phyloP scores from a whole-genome alignment of 2,113 vertebrate species.

The Aldabrachelys gigantea region DNA sequence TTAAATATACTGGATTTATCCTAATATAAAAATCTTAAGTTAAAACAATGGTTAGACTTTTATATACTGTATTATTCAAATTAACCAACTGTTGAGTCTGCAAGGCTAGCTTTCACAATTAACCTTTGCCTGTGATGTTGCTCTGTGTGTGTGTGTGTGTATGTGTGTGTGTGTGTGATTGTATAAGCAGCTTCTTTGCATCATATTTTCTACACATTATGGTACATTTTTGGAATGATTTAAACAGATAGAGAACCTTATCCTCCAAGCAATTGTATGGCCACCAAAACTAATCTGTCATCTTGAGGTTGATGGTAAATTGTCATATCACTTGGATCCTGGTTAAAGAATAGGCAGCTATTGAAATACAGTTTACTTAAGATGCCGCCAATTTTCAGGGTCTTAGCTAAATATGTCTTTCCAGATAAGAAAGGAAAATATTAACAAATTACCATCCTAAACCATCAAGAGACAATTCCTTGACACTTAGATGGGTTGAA shows the following conservation, averaged over 20 bases:
- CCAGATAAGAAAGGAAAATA: not conserved
- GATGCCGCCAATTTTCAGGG: not conserved
- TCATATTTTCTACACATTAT: not conserved
- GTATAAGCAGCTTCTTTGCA: not conserved
- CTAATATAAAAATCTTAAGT: not conserved
- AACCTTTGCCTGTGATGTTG: not conserved
- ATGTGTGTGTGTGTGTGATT: not conserved
- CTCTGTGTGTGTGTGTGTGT: not conserved
- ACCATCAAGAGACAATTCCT: not conserved
- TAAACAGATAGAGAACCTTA: not conserved
- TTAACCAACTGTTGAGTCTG: not conserved
- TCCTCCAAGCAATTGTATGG: not conserved
- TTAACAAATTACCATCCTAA: not conserved
- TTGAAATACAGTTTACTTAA: not conserved
- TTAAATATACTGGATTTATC: not conserved
- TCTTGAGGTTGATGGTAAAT: not conserved
- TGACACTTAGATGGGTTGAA: not conserved
- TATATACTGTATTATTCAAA: not conserved
- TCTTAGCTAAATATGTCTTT: not conserved
- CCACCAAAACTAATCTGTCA: not conserved
- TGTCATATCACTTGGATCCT: accelerated
- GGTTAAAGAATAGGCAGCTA: not conserved
- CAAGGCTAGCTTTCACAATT: not conserved
- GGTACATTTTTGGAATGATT: not conserved
- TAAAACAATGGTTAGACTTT: not conserved